A percentile compares a stretch with the other conserved stretches of the same genome.
Conservation (phyloP, 2,113 vertebrate species). For the Periophthalmus modestus region DNA sequence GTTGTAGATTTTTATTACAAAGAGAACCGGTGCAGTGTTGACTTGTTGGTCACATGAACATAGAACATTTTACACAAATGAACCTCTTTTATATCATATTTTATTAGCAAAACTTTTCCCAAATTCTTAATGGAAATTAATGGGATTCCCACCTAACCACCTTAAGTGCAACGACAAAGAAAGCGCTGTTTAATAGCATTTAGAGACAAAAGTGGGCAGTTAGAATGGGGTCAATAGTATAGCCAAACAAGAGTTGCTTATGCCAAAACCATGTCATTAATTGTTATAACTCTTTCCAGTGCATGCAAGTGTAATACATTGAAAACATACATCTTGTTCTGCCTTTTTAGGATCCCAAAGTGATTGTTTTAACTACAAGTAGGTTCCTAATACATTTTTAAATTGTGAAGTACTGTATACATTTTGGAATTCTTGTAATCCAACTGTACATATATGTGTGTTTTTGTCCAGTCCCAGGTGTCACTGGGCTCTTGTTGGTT, state of each 20-base stretch:
- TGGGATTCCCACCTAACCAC: too few relatives aligned
- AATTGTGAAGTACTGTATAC: neutral
- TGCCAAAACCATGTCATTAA: neutral
- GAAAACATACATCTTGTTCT: slow-evolving; percentile 15
- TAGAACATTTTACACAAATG: too few relatives aligned
- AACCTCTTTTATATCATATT: too few relatives aligned
- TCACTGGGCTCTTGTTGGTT: slow-evolving; percentile 92
- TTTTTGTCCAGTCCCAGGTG: slow-evolving; percentile 84
- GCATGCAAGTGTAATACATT: too few relatives aligned
- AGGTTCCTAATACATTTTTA: slow-evolving; percentile 52
- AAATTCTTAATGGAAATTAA: too few relatives aligned
- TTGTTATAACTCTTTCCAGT: neutral
- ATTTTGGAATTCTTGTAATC: neutral
- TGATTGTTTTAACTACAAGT: slow-evolving; percentile 90
- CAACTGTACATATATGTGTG: slow-evolving; percentile 17
- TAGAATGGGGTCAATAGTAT: too few relatives aligned
- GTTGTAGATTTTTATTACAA: neutral
- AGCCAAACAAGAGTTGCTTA: neutral
- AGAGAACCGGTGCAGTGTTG: too few relatives aligned
- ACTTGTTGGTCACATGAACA: too few relatives aligned
- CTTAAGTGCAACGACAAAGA: too few relatives aligned
- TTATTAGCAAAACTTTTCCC: too few relatives aligned
- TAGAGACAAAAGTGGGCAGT: too few relatives aligned
- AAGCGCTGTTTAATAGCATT: too few relatives aligned
- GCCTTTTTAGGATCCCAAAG: slow-evolving; percentile 84